Evolutionary conservation across 2,113 vertebrate species (phyloP).

Genomic region (Sphyrna mokarran): DNA sequence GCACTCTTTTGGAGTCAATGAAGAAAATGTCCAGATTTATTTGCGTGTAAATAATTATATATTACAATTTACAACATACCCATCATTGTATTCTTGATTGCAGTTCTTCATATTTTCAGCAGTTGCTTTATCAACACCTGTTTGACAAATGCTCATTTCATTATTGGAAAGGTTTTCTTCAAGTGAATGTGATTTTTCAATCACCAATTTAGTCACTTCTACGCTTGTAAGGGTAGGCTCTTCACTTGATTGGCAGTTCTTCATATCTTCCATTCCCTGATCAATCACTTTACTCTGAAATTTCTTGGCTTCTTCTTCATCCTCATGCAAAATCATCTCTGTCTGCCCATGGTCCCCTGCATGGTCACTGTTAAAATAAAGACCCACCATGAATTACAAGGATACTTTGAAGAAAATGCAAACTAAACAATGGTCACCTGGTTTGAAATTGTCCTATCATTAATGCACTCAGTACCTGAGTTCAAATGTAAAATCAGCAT

Average conservation of each 20-base stretch:
- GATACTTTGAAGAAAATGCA: not conserved
- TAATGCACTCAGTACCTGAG: not conserved
- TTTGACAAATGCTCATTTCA: not conserved
- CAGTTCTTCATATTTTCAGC: not conserved
- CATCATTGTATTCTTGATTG: not conserved
- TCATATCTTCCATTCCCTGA: not conserved
- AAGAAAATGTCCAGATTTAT: not conserved
- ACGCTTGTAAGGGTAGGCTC: not conserved
- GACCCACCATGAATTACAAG: not conserved
- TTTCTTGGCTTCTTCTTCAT: not conserved
- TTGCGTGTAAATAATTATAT: not conserved
- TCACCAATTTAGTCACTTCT: not conserved
- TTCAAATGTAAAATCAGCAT: not conserved
- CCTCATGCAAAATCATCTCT: not conserved
- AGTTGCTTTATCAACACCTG: not conserved
- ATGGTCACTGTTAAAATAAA: not conserved
- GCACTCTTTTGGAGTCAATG: not conserved
- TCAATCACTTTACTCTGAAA: not conserved
- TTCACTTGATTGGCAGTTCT: not conserved
- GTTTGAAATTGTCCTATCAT: not conserved
- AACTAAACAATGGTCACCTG: not conserved
- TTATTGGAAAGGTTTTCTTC: not conserved
- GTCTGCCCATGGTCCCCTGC: not conserved
- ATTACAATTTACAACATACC: not conserved
- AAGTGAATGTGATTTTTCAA: not conserved